A percentile compares a stretch with the other conserved stretches of the same genome.
These are phyloP conservation scores for Drosophila nr. medialis DNA, from an alignment of 2,888 invertebrate genomes.

Conservation along the genomic window DNA sequence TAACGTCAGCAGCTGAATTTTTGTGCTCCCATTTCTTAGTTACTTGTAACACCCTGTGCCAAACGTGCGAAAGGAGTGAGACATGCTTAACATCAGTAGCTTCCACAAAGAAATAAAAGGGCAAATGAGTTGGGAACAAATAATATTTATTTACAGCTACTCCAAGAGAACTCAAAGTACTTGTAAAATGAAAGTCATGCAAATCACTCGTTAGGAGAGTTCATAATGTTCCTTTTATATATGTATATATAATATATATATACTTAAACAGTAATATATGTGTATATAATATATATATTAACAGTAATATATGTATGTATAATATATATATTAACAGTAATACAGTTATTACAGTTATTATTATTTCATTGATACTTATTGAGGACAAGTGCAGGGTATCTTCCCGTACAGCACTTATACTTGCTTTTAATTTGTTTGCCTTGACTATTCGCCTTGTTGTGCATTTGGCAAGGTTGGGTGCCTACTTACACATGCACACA, in stretches of 20 bases:
- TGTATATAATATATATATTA: too few species aligned
- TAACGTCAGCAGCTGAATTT: constrained; percentile 64
- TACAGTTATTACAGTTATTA: background rate
- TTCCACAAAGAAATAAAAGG: background rate
- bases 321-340: background rate
- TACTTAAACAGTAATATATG: too few species aligned
- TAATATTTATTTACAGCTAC: background rate
- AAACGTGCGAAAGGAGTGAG: background rate
- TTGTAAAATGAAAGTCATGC: background rate
- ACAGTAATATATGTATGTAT: background rate
- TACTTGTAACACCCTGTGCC: constrained; percentile 48
- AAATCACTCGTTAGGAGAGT: background rate
- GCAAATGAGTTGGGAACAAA: background rate
- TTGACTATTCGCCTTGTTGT: constrained; percentile 64
- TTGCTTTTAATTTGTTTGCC: constrained; percentile 37
- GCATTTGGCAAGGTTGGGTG: constrained; percentile 44
- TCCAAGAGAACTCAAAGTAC: background rate
- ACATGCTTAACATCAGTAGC: background rate
- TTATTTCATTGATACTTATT: background rate
- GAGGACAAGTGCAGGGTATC: constrained; percentile 7
- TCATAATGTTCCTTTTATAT: background rate
- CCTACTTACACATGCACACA: background rate
- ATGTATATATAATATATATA: too few species aligned
- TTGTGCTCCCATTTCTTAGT: constrained; percentile 63
- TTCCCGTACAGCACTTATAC: background rate